phyloP scores from a whole-genome alignment of 2,888 invertebrate genomes.

The Thelaira solivaga region DNA sequence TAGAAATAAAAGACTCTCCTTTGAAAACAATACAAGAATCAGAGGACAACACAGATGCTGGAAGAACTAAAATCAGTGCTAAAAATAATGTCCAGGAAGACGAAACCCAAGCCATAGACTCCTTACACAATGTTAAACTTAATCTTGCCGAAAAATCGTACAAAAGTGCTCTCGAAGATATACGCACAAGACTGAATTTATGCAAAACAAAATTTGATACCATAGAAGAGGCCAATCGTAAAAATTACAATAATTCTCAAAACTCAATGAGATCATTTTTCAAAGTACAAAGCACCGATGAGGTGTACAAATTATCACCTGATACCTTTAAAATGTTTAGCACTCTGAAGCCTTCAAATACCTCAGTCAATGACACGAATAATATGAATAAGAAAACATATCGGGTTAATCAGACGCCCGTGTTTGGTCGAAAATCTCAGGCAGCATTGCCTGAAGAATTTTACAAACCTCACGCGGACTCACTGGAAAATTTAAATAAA shows the following conservation, averaged over 20 bases:
- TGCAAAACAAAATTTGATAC: conserved; percentile 76
- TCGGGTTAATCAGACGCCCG: conserved; percentile 76
- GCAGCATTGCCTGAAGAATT: conserved; percentile 62
- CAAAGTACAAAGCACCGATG: conserved; percentile 65
- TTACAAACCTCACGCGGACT: conserved; percentile 72
- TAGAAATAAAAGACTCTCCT: conserved; percentile 28
- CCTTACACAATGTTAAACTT: conserved; percentile 65
- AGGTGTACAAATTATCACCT: conserved; percentile 67
- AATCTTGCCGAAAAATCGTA: conserved; percentile 70
- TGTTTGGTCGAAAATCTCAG: conserved; percentile 72
- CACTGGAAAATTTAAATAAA: conserved; percentile 71
- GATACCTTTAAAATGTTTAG: conserved; percentile 72
- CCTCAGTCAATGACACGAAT: conserved; percentile 40
- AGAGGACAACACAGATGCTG: conserved; percentile 7
- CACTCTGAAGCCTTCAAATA: conserved; percentile 67
- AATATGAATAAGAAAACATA: conserved; percentile 65
- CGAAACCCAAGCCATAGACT: conserved; percentile 54
- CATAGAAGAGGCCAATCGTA: conserved; percentile 73
- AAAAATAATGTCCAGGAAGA: conserved; percentile 3
- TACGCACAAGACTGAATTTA: conserved; percentile 74
- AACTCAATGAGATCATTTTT: conserved; percentile 75
- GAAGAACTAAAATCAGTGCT: neutral
- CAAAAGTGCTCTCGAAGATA: conserved; percentile 74
- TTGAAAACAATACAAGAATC: conserved; percentile 49
- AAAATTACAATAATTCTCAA: conserved; percentile 73